Evolutionary conservation across 2,113 vertebrate genomes (phyloP).

Genomic region (Crotophaga sulcirostris): DNA sequence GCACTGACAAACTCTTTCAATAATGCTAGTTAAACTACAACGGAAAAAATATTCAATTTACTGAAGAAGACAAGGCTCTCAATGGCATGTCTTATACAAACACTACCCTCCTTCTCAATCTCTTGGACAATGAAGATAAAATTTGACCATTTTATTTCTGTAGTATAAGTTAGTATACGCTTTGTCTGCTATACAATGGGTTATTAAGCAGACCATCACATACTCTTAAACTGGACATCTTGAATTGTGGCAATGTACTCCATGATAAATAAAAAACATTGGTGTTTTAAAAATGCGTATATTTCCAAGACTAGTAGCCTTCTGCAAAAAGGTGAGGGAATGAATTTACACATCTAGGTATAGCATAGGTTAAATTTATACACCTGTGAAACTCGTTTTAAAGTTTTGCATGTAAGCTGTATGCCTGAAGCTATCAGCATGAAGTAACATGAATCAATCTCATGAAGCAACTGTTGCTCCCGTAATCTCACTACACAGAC

Average conservation of each 20-base stretch:
- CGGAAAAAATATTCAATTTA: not conserved
- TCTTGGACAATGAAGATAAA: not conserved
- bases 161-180: not conserved
- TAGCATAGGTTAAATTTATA: not conserved
- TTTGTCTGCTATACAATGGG: not conserved
- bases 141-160: not conserved
- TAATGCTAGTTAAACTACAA: not conserved
- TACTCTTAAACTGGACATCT: not conserved
- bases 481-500: rapidly evolving
- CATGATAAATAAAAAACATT: not conserved
- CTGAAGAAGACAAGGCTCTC: not conserved
- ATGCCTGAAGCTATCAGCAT: not conserved
- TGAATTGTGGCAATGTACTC: not conserved
- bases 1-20: not conserved
- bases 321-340: not conserved
- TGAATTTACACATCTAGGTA: not conserved
- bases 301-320: not conserved
- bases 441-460: not conserved
- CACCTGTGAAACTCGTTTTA: not conserved
- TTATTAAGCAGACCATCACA: not conserved
- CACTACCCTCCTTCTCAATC: not conserved
- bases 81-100: not conserved
- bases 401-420: not conserved
- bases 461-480: not conserved
- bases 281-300: not conserved